Evolutionary conservation across 2,797 vertebrate species (phyloP), one percentile per base, ranked within the genome.

Genomic region (Tapirus indicus): DNA sequence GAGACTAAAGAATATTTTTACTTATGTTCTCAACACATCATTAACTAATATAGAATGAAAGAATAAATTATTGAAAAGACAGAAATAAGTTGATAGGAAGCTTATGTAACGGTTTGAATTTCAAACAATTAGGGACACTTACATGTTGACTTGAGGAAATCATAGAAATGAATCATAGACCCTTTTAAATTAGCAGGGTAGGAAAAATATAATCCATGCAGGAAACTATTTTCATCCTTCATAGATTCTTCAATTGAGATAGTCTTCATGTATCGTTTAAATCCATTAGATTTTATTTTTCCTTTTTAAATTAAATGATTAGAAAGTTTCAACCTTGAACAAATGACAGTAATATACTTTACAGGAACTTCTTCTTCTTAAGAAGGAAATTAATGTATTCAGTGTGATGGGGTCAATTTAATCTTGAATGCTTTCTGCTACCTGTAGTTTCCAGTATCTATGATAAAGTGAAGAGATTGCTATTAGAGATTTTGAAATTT

Each of bases 241-340:
- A 69, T 71, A 94, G 75, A 94, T 49, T 88, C 52, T 94, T 94
- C 60, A 88, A 27, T 38, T 94, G 77, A 97, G 69, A 49, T 96
- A 41, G 20, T 74, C 38, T 96, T 97, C 66, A 75, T 58, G 84
- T 74, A 83, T 64, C 94, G 95, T 88, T 96, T 91, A 94, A 91
- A 86, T 75, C 68, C 78, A 96, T 94, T 92, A 94, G 21, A 56
- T 93, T 90, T 95, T 96, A 96, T 92, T 88, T 96, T 47, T 62
- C 27, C 69, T 14, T 66, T 89, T 91, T 29, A 94, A 92, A 84
- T n/a, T 38, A 96, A 25, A 80, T 84, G 0, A 83, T 97, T 96
- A 97, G 60, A 56, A 95, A 97, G 54, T 82, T 97, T 85, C 77
- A 97, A 25, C 91, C 88, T 97, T n/a, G 92, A 95, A 92, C 18